Evolutionary conservation across 2,797 vertebrate genomes (phyloP).

Genomic region (Denticeps clupeoides): DNA sequence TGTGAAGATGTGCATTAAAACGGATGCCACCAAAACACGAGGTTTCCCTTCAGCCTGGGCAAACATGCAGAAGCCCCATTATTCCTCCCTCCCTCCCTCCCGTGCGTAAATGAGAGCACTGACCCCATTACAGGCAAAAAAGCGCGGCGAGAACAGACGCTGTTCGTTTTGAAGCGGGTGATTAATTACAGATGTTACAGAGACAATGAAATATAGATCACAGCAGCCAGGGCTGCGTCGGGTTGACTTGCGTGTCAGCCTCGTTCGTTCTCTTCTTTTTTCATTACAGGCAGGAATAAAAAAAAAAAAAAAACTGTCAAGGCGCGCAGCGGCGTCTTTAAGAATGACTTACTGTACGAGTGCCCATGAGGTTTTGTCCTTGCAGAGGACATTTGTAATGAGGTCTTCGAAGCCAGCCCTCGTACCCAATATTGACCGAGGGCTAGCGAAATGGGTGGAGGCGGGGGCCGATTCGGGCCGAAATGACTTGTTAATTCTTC

Average conservation of each 20-base stretch:
- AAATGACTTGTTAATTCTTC: too few relatives aligned
- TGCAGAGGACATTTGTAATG: too few relatives aligned
- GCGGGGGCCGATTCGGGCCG: too few relatives aligned
- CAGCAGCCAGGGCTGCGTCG: slow-evolving; percentile 16
- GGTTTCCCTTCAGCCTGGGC: neutral
- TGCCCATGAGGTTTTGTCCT: too few relatives aligned
- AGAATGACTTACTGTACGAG: too few relatives aligned
- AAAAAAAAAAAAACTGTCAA: too few relatives aligned
- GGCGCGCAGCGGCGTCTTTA: too few relatives aligned
- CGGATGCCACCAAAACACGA: too few relatives aligned
- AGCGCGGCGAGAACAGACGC: slow-evolving; percentile 18
- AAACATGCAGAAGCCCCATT: neutral
- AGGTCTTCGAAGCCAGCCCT: too few relatives aligned
- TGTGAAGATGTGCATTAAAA: too few relatives aligned
- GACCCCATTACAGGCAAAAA: slow-evolving; percentile 26
- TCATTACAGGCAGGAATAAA: slow-evolving; percentile 19
- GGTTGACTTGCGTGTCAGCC: slow-evolving; percentile 21
- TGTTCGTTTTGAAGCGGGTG: slow-evolving; percentile 22
- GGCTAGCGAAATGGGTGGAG: too few relatives aligned
- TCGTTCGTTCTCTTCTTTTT: slow-evolving; percentile 17
- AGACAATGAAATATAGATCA: slow-evolving; percentile 31
- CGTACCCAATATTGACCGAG: too few relatives aligned
- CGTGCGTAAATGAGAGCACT: slow-evolving; percentile 21
- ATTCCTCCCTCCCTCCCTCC: slow-evolving; percentile 12
- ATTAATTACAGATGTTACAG: slow-evolving; percentile 30